Evolutionary conservation across 2,113 vertebrate species (phyloP).

Genomic region (Calypte anna): DNA sequence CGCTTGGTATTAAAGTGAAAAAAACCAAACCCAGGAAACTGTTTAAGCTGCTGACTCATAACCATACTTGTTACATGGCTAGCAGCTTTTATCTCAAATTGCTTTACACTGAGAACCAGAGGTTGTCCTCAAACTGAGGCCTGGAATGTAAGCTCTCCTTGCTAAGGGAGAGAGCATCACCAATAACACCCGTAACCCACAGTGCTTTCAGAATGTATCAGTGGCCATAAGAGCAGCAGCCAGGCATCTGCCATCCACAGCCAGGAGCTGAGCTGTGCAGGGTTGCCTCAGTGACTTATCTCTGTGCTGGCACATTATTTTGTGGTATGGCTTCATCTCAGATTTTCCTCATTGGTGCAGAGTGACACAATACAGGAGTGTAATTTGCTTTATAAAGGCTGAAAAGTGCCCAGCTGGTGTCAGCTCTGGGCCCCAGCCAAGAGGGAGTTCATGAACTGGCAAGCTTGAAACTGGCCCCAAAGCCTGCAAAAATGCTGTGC

Average conservation of each 20-base stretch:
- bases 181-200: background rate
- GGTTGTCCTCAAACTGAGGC: background rate
- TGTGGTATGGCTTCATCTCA: background rate
- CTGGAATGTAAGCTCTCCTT: background rate
- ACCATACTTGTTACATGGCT: background rate
- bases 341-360: constrained; percentile 10
- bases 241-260: rapidly evolving
- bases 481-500: background rate
- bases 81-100: background rate
- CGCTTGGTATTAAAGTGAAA: background rate
- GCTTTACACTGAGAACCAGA: background rate
- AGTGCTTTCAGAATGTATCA: background rate
- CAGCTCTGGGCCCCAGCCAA: constrained; percentile 15
- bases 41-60: background rate
- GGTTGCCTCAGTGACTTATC: background rate
- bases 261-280: background rate
- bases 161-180: background rate
- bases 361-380: background rate
- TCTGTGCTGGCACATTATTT: background rate
- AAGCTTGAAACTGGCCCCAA: background rate
- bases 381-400: constrained; percentile 46
- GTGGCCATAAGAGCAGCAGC: background rate
- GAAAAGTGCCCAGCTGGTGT: constrained; percentile 48
- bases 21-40: background rate
- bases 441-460: constrained; percentile 8